Evolutionary conservation across 2,113 vertebrate species (phyloP).

Genomic region (Rhombomys opimus): DNA sequence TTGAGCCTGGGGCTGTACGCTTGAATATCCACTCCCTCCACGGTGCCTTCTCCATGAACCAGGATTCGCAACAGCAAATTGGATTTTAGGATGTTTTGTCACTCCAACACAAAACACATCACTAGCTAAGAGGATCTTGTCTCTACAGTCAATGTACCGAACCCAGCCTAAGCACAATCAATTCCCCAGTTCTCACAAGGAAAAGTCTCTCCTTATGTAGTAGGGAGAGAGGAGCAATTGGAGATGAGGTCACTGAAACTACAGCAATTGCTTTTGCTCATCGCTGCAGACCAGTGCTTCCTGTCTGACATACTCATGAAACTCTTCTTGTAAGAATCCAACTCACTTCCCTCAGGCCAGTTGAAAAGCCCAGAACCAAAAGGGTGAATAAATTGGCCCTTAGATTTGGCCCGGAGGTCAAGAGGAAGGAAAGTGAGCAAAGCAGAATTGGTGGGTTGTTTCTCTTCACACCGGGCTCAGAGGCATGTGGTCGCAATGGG

Average conservation of each 20-base stretch:
- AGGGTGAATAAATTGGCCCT: not conserved
- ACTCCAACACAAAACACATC: slow-evolving; percentile 76
- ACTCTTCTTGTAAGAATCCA: not conserved
- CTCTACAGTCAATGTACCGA: slow-evolving; percentile 27
- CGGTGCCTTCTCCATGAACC: not conserved
- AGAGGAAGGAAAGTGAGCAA: not conserved
- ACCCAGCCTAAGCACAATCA: not conserved
- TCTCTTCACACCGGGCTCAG: not conserved
- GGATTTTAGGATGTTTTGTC: slow-evolving; percentile 80
- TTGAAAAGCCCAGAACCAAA: not conserved
- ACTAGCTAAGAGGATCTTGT: slow-evolving; percentile 74
- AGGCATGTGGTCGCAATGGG: not conserved
- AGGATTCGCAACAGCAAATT: slow-evolving; percentile 76
- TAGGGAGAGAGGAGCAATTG: rapidly evolving
- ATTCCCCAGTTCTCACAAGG: slow-evolving; percentile 15
- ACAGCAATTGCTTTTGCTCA: not conserved
- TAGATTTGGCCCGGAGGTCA: slow-evolving; percentile 23
- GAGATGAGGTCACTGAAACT: not conserved
- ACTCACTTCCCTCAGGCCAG: not conserved
- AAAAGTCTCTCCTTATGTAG: not conserved
- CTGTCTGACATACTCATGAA: not conserved
- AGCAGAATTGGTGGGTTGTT: not conserved
- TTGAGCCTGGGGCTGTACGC: not conserved
- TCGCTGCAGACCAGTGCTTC: rapidly evolving
- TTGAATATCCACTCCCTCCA: not conserved